These are phyloP conservation scores for Antrozous pallidus DNA, from an alignment of 2,797 vertebrate species.

Conservation along the genomic window DNA sequence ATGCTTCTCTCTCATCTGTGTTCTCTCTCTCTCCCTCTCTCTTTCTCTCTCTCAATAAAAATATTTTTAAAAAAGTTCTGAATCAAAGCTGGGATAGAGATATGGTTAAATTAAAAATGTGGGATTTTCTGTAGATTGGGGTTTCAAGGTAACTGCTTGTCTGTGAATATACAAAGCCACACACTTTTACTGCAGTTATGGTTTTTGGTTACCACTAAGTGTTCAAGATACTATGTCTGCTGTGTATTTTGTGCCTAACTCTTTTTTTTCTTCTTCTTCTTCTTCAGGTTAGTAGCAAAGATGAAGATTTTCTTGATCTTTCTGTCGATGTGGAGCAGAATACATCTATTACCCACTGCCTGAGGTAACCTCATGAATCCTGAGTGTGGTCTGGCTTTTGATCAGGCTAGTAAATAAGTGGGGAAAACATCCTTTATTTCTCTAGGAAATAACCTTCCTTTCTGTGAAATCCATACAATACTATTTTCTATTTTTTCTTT, in stretches of 20 bases:
- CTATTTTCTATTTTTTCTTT: constrained; percentile 23
- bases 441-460: constrained; percentile 26
- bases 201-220: not conserved
- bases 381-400: not conserved
- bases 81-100: not conserved
- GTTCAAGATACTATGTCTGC: not conserved
- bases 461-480: not conserved
- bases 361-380: constrained; percentile 87
- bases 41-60: too few relatives aligned
- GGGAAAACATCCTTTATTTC: not conserved
- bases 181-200: not conserved
- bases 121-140: not conserved
- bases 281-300: constrained; percentile 97
- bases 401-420: not conserved
- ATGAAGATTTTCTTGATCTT: constrained; percentile 98
- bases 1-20: too few relatives aligned
- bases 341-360: constrained; percentile 97
- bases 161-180: not conserved
- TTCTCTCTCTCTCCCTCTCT: too few relatives aligned
- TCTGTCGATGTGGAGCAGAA: constrained; percentile 99
- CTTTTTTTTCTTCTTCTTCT: constrained; percentile 36
- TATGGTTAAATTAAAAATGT: not conserved
- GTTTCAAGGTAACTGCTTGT: not conserved
- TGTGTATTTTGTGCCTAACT: not conserved
- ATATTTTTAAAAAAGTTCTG: not conserved